A percentile compares a stretch with the other conserved stretches of the same genome.
Conservation (phyloP, 1,140 invertebrate species). For the Ceratina japonica region DNA sequence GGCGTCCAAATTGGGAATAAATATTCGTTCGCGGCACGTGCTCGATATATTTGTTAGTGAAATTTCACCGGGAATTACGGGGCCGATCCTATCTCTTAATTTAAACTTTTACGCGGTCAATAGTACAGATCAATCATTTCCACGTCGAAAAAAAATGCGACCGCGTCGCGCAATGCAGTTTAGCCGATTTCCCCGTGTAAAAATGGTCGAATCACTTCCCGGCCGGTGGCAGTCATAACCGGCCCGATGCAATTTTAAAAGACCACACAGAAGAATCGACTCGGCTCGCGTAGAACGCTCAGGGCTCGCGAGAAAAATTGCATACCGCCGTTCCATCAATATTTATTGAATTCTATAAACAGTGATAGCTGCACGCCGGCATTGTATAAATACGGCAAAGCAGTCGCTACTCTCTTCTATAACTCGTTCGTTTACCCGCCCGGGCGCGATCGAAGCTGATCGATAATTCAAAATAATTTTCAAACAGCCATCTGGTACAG, state of each 20-base stretch:
- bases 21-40: background rate
- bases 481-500: background rate
- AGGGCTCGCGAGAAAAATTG: background rate
- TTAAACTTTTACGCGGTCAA: too few relatives aligned
- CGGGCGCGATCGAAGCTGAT: background rate
- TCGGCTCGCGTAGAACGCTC: background rate
- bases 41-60: background rate
- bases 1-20: background rate
- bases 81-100: background rate
- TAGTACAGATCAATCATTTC: constrained; percentile 7
- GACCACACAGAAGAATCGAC: background rate
- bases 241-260: constrained; percentile 6
- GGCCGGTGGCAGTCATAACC: background rate
- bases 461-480: constrained; percentile 28
- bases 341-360: constrained; percentile 4
- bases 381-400: background rate
- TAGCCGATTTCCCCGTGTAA: background rate
- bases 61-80: background rate
- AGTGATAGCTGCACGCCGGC: background rate
- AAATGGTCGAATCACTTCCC: background rate
- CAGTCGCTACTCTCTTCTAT: background rate
- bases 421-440: background rate
- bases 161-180: too few relatives aligned
- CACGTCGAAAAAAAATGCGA: background rate
- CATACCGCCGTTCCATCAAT: background rate